phyloP scores from a whole-genome alignment of 2,797 vertebrate genomes.

The Clarias pachynema region DNA sequence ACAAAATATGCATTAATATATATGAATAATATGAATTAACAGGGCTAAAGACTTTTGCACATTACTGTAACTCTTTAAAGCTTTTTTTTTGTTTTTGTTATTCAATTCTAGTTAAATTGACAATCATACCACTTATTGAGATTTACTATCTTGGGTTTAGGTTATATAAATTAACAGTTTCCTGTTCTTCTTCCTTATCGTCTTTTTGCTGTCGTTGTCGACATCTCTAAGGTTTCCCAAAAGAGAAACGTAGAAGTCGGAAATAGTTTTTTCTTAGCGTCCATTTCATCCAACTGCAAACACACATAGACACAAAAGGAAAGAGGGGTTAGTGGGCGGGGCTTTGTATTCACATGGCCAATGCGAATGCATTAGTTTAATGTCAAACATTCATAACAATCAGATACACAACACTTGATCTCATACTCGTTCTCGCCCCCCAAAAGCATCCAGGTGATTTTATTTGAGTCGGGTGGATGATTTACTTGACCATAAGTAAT shows the following conservation, averaged over 20 bases:
- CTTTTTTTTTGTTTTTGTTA: not conserved
- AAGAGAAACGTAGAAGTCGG: not conserved
- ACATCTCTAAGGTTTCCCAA: not conserved
- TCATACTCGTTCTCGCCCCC: not conserved
- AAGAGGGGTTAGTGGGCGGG: not conserved
- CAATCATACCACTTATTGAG: not conserved
- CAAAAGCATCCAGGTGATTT: not conserved
- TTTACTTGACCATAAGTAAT: constrained; percentile 93
- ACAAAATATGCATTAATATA: too few species aligned
- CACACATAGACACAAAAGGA: not conserved
- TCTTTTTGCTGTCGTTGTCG: not conserved
- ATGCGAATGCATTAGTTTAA: not conserved
- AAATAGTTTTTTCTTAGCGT: not conserved
- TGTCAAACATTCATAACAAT: not conserved
- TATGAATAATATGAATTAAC: too few species aligned
- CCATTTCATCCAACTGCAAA: not conserved
- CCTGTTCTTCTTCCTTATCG: not conserved
- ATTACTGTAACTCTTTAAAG: too few species aligned
- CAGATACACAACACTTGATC: not conserved
- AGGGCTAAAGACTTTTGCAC: too few species aligned
- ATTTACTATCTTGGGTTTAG: not conserved
- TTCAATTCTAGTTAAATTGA: not conserved
- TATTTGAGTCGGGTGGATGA: constrained; percentile 88
- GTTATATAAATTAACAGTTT: not conserved
- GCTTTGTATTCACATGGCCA: not conserved